Evolutionary conservation across 2,797 vertebrate species (phyloP), one percentile per base, ranked within the genome.

Genomic region (Alectoris magna): DNA sequence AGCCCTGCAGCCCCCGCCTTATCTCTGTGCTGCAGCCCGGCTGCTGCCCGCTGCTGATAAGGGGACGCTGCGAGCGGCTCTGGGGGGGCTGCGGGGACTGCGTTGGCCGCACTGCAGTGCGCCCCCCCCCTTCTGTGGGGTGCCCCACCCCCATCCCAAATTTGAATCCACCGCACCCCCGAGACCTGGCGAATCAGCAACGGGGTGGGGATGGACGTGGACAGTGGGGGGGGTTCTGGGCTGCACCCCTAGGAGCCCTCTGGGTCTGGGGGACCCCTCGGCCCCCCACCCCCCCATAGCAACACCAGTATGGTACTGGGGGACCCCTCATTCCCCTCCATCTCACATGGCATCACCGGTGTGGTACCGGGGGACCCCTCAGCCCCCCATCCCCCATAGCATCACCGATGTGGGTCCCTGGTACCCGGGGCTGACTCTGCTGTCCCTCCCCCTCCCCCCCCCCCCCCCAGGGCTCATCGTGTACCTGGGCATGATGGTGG

Each of bases 401-500:
- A 46, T 21, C 44, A 21, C 19, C 19, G 6, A 11, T 11, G 22
- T 13, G 48, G 11, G 22, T 48, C 48, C 48, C 48, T 26, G 51
- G 27, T 53, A 29, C 51, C 43, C 15, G 1, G 29, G 8, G 44
- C 79, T 93, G 76, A 95, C 17, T 3, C 3, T 0, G 1, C 60
- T 68, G 59, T 74, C 24, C 39, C 60, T 34, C 68, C 48, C 36
- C 29, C 98, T 10, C 43, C 29, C 98, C 39, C 43, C 60, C 66
- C 44, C 36, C 39, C 39, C 12, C 13, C 26, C 98, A 99, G 99
- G 99, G 88, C 98, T 99, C 85, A 99, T 99, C 49, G 99, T 99
- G 72, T 99, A 99, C 97, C 97, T 99, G 97, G 99, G 99, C 66
- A 99, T 99, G 99, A 99, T 99, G 99, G 99, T 99, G 70, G 99